Evolutionary conservation across 1,140 invertebrate species (phyloP).

Genomic region (Heliconius melpomene): DNA sequence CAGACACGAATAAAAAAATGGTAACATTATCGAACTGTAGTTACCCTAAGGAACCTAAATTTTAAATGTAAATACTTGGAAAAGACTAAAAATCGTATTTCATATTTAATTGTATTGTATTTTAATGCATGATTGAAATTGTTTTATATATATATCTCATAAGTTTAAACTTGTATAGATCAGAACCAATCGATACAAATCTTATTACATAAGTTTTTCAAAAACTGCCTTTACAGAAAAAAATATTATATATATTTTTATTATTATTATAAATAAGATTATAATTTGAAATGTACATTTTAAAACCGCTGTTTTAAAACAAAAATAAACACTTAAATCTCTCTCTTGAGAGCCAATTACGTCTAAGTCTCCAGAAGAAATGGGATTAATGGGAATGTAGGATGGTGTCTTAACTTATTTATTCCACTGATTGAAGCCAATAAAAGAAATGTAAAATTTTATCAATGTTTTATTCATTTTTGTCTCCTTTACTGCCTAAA

Average conservation of each 20-base stretch:
- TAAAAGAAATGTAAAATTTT: slow-evolving; percentile 42
- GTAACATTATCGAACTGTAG: too few relatives aligned
- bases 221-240: not conserved
- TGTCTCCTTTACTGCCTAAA: slow-evolving; percentile 14
- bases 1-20: too few relatives aligned
- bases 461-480: slow-evolving; percentile 35
- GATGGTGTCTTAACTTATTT: slow-evolving; percentile 43
- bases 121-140: not conserved
- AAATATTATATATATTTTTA: not conserved
- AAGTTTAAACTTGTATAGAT: too few relatives aligned
- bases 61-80: too few relatives aligned
- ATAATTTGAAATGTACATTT: slow-evolving; percentile 2
- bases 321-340: slow-evolving; percentile 3
- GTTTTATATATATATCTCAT: not conserved
- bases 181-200: too few relatives aligned
- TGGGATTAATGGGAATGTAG: slow-evolving; percentile 1
- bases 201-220: not conserved
- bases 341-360: not conserved
- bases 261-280: not conserved
- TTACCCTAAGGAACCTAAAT: too few relatives aligned
- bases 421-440: slow-evolving; percentile 48
- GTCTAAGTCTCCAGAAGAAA: not conserved
- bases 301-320: not conserved
- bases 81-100: not conserved
- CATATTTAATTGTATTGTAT: not conserved